These are phyloP conservation scores for Microcebus lehilahytsara DNA, from an alignment of 2,113 vertebrate species.

Conservation along the genomic window DNA sequence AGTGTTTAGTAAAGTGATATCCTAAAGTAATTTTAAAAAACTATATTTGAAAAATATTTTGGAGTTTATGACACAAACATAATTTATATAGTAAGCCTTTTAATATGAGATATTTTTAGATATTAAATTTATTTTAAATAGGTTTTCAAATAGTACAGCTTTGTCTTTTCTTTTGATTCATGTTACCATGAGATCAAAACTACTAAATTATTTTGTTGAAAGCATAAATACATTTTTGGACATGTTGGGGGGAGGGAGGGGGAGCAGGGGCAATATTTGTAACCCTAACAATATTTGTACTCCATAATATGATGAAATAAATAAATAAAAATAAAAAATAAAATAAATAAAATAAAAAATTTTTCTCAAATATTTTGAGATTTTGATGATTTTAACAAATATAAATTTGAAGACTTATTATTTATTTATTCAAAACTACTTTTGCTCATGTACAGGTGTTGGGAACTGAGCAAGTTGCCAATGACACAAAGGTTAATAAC, in stretches of 20 bases:
- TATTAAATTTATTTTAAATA: conserved; percentile 16
- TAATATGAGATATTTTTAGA: background rate
- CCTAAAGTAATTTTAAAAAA: background rate
- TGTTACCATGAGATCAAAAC: background rate
- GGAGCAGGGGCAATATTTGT: no score
- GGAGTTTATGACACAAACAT: background rate
- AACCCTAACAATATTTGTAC: no score
- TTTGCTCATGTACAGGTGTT: background rate
- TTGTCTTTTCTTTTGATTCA: background rate
- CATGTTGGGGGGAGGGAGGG: no score
- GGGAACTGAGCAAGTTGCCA: background rate
- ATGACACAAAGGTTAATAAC: background rate
- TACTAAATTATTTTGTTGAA: background rate
- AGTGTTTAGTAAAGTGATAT: background rate
- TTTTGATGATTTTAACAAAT: background rate
- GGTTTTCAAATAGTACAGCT: background rate
- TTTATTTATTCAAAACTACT: background rate
- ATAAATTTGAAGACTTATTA: background rate
- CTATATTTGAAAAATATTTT: background rate
- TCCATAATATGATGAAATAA: no score
- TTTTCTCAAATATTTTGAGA: background rate
- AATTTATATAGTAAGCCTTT: background rate
- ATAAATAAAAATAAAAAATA: no score
- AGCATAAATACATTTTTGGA: background rate
- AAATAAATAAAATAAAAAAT: background rate